These are phyloP conservation scores for Oxyruncus cristatus DNA, from an alignment of 2,113 vertebrate species.

Conservation along the genomic window DNA sequence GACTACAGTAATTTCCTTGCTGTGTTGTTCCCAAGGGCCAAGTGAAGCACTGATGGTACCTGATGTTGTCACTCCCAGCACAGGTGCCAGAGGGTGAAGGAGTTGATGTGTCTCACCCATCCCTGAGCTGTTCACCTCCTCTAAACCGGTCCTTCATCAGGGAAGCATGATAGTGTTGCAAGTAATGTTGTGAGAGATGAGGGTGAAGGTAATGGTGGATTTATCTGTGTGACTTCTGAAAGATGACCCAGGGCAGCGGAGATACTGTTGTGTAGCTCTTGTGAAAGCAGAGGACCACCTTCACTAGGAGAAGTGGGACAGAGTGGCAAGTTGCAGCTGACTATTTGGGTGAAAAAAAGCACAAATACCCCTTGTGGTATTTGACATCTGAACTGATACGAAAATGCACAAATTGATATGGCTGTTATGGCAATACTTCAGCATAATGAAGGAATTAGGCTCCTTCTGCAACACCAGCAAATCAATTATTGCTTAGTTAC, in stretches of 20 bases:
- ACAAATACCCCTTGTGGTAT: background rate
- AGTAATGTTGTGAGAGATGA: background rate
- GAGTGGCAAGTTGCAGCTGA: background rate
- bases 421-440: background rate
- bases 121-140: background rate
- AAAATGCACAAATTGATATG: background rate
- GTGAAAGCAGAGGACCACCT: background rate
- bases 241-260: background rate
- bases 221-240: background rate
- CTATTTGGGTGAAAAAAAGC: background rate
- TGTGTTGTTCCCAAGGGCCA: background rate
- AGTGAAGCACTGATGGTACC: background rate
- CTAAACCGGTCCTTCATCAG: background rate
- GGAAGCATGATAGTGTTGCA: background rate
- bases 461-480: background rate
- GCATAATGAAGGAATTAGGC: background rate
- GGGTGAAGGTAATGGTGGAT: accelerated
- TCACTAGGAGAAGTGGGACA: background rate
- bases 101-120: background rate
- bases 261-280: background rate
- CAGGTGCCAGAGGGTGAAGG: background rate
- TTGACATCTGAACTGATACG: background rate
- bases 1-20: background rate
- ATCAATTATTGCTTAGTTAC: background rate
- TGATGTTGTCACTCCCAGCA: background rate